Percentiles rank a stretch among this genome's conserved stretches.
Conservation (phyloP, 2,113 vertebrate genomes). For the Xenopus borealis region DNA sequence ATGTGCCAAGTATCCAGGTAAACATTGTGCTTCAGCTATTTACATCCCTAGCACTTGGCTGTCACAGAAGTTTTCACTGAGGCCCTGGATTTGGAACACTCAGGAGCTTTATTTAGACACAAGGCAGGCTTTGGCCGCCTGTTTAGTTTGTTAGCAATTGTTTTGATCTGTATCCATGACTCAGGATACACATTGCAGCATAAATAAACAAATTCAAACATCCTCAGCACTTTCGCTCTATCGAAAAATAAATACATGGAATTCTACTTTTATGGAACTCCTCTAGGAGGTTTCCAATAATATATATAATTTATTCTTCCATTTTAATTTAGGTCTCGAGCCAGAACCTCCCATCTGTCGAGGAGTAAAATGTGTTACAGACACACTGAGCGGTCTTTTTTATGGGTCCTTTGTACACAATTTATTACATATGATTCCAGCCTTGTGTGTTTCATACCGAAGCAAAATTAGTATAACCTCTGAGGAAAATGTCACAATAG, state of each 20-base stretch:
- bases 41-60: slow-evolving; percentile 38
- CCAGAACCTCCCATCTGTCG: background rate
- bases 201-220: slow-evolving; percentile 44
- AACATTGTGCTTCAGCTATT: slow-evolving; percentile 43
- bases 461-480: too few species aligned
- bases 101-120: slow-evolving; percentile 33
- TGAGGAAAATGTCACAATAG: too few species aligned
- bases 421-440: background rate
- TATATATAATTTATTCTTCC: background rate
- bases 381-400: background rate
- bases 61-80: slow-evolving; percentile 11
- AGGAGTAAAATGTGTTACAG: background rate
- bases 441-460: too few species aligned
- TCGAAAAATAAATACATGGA: slow-evolving; percentile 31
- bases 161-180: slow-evolving; percentile 48
- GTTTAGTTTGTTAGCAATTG: slow-evolving; percentile 46
- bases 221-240: slow-evolving; percentile 40
- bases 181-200: slow-evolving; percentile 43
- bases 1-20: slow-evolving; percentile 44
- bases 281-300: slow-evolving; percentile 37
- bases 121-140: slow-evolving; percentile 27
- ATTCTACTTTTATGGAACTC: slow-evolving; percentile 29
- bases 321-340: slow-evolving; percentile 16
- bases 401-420: too few species aligned
- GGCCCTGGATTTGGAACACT: slow-evolving; percentile 33